Evolutionary conservation across 2,888 invertebrate species (phyloP), one percentile per base, ranked within the genome.

Genomic region (Lypha dubia): DNA sequence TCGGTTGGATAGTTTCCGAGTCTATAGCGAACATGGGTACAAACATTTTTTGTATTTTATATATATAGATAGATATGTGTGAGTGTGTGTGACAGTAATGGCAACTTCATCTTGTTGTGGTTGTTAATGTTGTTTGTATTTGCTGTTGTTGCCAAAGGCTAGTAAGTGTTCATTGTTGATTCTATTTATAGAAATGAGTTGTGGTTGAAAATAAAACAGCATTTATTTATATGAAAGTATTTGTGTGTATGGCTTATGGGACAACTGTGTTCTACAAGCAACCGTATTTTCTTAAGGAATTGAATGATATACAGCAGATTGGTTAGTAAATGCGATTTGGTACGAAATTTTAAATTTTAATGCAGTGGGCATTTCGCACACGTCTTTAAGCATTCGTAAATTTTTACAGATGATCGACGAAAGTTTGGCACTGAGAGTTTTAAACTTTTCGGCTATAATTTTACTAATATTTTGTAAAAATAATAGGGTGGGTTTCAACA

Each of bases 161-260:
- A 41, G 11, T 41, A n/a, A n/a, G n/a, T n/a, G n/a, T n/a, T n/a
- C n/a, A 41, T 41, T 62, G 7, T 24, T 62, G 41, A 41, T 62
- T 62, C 41, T 62, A 41, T 62, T 62, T 62, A 15, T 24, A 62
- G 41, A 41, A 62, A 22, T 41, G 15, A 41, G 3, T 62, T 62
- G 62, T 11, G 15, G 62, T 62, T 15, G 13, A 13, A 20, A 60
- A 60, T 11, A 35, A 11, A 35, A 15, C 9, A 2, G 3, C 13
- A 11, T 35, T 3, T 1, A 20, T 56, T 0, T 15, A 15, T 0
- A 11, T 24, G n/a, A n/a, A n/a, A n/a, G 60, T 38, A 15, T 20
- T 0, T 38, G n/a, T 58, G 2, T 35, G 20, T 58, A 13, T 11
- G 35, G 15, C 20, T 11, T 49, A 22, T 11, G 11, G 20, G 20